Evolutionary conservation across 1,140 invertebrate genomes (phyloP), one percentile per base, ranked within the genome.

Genomic region (Scaptodrosophila lebanonensis): DNA sequence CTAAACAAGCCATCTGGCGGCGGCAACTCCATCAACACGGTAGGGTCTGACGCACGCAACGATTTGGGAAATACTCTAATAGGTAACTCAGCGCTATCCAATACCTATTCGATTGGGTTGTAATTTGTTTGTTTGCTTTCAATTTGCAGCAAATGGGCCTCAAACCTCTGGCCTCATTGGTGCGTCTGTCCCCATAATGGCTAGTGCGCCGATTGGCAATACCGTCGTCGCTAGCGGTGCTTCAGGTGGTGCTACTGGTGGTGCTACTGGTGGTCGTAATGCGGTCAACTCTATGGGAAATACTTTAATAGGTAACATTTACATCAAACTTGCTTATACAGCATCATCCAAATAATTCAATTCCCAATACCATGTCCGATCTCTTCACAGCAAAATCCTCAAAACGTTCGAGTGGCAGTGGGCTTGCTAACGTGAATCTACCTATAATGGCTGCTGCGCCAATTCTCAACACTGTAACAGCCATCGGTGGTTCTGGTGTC

Each of bases 1-100:
- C 49, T 73, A 0, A 64, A 77, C n/a, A n/a, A n/a, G n/a, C n/a
- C n/a, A n/a, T 51, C 48, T 48, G 0, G 50, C 73, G 3, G 42
- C 57, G 7, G 47, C 52, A 0, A 5, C 12, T 8, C n/a, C 57
- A 2, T 11, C 35, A 22, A 56, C 7, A 3, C 49, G n/a, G 38
- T 42, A 7, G 63, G 18, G 1, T 39, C 9, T 62, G 50, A 57
- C 52, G 25, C 5, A 16, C 1, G n/a, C 12, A 5, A n/a, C 3
- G 4, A 15, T 11, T 16, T 7, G 3, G n/a, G n/a, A n/a, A n/a
- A n/a, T n/a, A n/a, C n/a, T n/a, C n/a, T n/a, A n/a, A n/a, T n/a
- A n/a, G n/a, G n/a, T n/a, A n/a, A n/a, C n/a, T n/a, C n/a, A n/a
- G n/a, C n/a, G n/a, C n/a, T n/a, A n/a, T n/a, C n/a, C n/a, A n/a